These are phyloP conservation scores for Anagrus nilaparvatae DNA, from an alignment of 1,140 invertebrate species.

Conservation along the genomic window DNA sequence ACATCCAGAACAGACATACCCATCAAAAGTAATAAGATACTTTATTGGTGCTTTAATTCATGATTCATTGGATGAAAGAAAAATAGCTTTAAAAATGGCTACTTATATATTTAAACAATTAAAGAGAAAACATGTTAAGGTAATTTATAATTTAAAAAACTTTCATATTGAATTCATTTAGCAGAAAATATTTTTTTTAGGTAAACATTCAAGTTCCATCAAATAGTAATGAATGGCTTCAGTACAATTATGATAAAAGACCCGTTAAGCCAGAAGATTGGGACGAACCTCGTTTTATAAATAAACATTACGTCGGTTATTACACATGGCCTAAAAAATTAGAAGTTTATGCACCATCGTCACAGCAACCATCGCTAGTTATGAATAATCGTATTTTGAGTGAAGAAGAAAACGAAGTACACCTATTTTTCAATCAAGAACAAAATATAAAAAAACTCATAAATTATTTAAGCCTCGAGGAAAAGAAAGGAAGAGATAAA, in stretches of 20 bases:
- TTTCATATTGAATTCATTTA: neutral
- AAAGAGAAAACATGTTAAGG: slow-evolving; percentile 53
- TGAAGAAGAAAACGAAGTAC: slow-evolving; percentile 53
- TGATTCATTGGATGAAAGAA: slow-evolving; percentile 66
- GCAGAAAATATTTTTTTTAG: slow-evolving; percentile 1
- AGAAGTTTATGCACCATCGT: slow-evolving; percentile 51
- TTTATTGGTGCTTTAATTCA: slow-evolving; percentile 59
- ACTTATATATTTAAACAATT: slow-evolving; percentile 64
- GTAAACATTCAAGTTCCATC: neutral
- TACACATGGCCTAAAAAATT: slow-evolving; percentile 69
- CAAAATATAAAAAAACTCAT: slow-evolving; percentile 65
- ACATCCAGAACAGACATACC: slow-evolving; percentile 58
- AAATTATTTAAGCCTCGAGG: slow-evolving; percentile 69
- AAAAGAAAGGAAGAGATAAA: slow-evolving; percentile 75
- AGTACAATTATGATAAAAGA: slow-evolving; percentile 52
- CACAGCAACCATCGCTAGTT: slow-evolving; percentile 51
- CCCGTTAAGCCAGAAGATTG: slow-evolving; percentile 60
- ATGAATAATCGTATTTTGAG: slow-evolving; percentile 18
- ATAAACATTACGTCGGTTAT: slow-evolving; percentile 64
- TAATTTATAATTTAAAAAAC: slow-evolving; percentile 14
- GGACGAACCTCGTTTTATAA: slow-evolving; percentile 57
- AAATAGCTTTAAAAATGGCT: slow-evolving; percentile 54
- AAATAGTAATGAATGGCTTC: slow-evolving; percentile 54
- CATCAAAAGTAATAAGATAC: slow-evolving; percentile 52
- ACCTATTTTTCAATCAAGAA: slow-evolving; percentile 58